Percentiles rank a stretch among this genome's conserved stretches.
Evolutionary conservation across 2,113 vertebrate species (phyloP).

Genomic region (Phylloscopus trochilus): DNA sequence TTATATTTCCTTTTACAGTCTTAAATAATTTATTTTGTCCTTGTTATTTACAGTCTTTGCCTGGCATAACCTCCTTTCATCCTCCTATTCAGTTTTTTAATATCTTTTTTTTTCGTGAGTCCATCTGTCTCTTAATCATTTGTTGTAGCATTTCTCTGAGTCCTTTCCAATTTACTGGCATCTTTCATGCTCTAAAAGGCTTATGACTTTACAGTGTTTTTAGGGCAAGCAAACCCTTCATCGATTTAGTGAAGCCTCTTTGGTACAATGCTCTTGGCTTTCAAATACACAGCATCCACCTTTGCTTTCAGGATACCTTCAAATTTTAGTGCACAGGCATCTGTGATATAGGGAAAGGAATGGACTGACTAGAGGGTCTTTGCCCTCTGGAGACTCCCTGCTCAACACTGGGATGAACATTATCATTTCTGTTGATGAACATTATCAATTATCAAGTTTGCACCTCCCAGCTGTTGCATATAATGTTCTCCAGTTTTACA

Average conservation of each 20-base stretch:
- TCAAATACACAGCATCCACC: neutral
- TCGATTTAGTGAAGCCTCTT: neutral
- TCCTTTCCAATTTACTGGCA: slow-evolving; percentile 2
- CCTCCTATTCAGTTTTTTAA: neutral
- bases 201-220: neutral
- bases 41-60: slow-evolving; percentile 22
- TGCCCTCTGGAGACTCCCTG: neutral
- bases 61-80: slow-evolving; percentile 16
- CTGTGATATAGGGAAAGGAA: neutral
- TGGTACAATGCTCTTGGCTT: neutral
- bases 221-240: neutral
- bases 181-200: neutral
- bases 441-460: neutral
- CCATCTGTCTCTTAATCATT: slow-evolving; percentile 42
- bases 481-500: neutral
- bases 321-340: neutral
- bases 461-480: neutral
- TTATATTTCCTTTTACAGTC: slow-evolving; percentile 9
- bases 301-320: neutral
- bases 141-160: neutral
- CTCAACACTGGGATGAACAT: neutral
- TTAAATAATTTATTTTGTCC: slow-evolving; percentile 30
- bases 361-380: neutral
- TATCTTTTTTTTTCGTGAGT: neutral
- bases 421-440: neutral